Base-by-base conservation (phyloP, 2,888 invertebrate species). In the Podotricha telesiphe region DNA sequence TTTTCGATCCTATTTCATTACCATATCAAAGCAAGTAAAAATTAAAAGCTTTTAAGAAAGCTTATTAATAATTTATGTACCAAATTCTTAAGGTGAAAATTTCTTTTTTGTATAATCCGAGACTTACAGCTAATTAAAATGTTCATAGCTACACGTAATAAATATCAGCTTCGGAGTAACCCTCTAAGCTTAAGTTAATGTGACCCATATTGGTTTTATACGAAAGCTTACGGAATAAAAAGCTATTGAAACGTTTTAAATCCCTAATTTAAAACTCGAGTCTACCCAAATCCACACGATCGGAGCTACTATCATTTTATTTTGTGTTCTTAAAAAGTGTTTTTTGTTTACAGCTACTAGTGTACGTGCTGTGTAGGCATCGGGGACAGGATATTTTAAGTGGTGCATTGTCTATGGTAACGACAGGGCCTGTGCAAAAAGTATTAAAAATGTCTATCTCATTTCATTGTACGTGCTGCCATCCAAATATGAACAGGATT, bases 261-360 rank as follows among this genome's bases (percentile, higher is more conserved):
- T 65, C 71, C 65, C 65, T 56, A 61, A 48, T 68, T 71, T 65
- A 68, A 68, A 65, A 68, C 68, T 51, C 50, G 51, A 55, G 17
- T 42, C 37, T 55, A 48, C 42, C 55, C 48, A 65, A 65, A 65
- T 56, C 68, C 61, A 22, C 42, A 51, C 63, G 63, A 64, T 65
- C 61, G 53, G 56, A 50, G 40, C 58, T 17, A 50, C 34, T 48
- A 42, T 40, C 37, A 66, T 51, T 51, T 40, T 51, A 45, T 65
- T 65, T 56, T 47, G 56, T 50, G 37, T 50, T 34, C 62, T 48
- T 62, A 50, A 19, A 50, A 19, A 19, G 48, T 19, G 5, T 62
- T 48, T 37, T 62, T 48, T 48, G 15, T 62, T 61, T 19, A 37
- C 28, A 59, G 22, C 17, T 22, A 28, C 48, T 47, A 47, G 37